A percentile compares a stretch with the other conserved stretches of the same genome.
These are phyloP conservation scores for Suillia variegata DNA, from an alignment of 2,888 invertebrate genomes.

Conservation along the genomic window DNA sequence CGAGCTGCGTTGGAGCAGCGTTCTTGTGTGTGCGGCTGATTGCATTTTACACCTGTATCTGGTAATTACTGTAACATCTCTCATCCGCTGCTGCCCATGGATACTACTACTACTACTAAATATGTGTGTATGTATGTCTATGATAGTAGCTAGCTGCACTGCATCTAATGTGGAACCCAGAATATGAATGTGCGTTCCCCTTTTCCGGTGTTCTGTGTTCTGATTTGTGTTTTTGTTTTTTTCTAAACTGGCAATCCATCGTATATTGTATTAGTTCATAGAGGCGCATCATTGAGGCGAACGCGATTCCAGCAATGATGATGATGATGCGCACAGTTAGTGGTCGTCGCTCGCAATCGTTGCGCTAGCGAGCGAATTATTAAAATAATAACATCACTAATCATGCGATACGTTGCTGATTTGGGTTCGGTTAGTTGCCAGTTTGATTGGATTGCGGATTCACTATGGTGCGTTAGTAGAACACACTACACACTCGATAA, in stretches of 20 bases:
- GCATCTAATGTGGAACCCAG: neutral
- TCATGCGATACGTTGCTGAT: neutral
- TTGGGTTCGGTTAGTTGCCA: no score
- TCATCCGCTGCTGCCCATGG: slow-evolving; percentile 3
- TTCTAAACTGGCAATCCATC: neutral
- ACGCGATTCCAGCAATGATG: neutral
- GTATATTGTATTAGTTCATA: neutral
- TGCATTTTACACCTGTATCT: slow-evolving; percentile 57
- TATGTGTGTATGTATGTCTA: neutral
- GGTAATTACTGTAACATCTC: slow-evolving; percentile 39
- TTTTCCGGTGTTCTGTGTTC: neutral
- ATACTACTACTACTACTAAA: neutral
- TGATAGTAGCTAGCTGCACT: neutral
- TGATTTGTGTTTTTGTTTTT: neutral
- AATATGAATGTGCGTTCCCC: neutral
- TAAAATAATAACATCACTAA: neutral
- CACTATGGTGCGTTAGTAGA: no score
- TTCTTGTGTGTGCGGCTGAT: slow-evolving; percentile 33
- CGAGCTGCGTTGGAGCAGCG: no score
- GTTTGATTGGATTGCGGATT: no score
- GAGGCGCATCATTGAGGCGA: neutral
- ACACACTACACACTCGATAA: no score
- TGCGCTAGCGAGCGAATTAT: neutral
- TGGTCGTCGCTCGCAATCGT: neutral
- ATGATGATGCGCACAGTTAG: neutral